These are phyloP conservation scores for Agelastica alni DNA, from an alignment of 2,888 invertebrate species.

Conservation along the genomic window DNA sequence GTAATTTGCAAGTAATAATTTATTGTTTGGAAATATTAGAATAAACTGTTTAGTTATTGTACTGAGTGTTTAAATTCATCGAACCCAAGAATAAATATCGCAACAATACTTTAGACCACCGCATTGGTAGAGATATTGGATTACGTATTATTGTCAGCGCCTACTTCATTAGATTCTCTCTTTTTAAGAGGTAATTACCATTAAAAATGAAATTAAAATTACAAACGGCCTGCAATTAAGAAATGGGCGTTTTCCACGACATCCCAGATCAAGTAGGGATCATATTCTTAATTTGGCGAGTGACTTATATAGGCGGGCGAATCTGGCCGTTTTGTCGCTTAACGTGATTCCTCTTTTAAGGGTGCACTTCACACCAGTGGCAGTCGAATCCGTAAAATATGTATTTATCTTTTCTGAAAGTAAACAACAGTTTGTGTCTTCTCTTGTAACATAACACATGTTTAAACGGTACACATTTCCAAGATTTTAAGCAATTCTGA, in stretches of 20 bases:
- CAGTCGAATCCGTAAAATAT: not conserved
- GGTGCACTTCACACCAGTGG: constrained; percentile 20
- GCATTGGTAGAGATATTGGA: no score
- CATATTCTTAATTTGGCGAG: constrained; percentile 56
- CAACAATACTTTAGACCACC: no score
- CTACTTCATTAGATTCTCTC: constrained; percentile 24
- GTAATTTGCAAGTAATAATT: no score
- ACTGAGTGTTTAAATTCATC: no score
- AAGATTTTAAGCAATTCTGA: no score
- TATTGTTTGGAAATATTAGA: no score
- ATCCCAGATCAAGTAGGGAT: constrained; percentile 40
- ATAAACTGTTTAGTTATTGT: no score
- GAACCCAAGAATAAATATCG: no score
- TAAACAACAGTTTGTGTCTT: no score
- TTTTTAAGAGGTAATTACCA: constrained; percentile 28
- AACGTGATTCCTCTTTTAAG: constrained; percentile 50
- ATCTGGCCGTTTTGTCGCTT: constrained; percentile 54
- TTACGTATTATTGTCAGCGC: constrained; percentile 22
- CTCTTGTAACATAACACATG: no score
- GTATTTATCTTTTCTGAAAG: no score
- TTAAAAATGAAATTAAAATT: constrained; percentile 48
- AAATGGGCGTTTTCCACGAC: constrained; percentile 40
- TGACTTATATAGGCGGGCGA: constrained; percentile 52
- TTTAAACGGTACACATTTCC: no score
- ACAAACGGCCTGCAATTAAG: constrained; percentile 47